phyloP scores from a whole-genome alignment of 2,113 vertebrate genomes.

The Mixornis gularis region DNA sequence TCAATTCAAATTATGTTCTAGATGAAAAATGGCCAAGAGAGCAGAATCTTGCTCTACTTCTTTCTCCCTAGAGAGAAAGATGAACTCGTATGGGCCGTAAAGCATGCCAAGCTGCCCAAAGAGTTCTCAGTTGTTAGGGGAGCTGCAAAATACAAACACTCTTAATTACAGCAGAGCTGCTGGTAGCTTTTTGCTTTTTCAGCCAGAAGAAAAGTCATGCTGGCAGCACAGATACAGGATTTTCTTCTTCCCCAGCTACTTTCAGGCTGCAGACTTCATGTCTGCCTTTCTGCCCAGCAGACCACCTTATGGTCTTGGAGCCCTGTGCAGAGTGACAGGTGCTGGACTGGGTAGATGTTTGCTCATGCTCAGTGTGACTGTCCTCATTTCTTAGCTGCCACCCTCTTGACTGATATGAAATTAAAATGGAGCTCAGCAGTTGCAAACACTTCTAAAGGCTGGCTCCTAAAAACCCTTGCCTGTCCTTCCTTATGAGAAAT shows the following conservation, averaged over 20 bases:
- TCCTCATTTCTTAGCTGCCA: neutral
- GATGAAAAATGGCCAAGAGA: neutral
- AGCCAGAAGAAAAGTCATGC: neutral
- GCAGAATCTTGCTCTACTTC: neutral
- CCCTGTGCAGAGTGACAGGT: neutral
- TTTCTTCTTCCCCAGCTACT: neutral
- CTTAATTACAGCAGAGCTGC: neutral
- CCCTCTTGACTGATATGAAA: rapidly evolving
- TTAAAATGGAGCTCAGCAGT: neutral
- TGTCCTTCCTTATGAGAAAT: neutral
- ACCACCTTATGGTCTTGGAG: rapidly evolving
- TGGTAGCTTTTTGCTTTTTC: neutral
- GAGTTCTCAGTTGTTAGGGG: neutral
- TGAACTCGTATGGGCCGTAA: neutral
- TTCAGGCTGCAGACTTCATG: neutral
- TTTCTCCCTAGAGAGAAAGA: neutral
- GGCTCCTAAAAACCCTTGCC: neutral
- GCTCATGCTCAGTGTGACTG: neutral
- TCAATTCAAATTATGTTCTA: neutral
- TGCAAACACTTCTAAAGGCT: neutral
- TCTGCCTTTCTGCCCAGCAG: neutral
- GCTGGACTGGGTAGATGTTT: neutral
- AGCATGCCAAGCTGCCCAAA: neutral
- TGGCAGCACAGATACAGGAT: neutral
- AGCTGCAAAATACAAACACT: neutral